Percentiles rank a stretch among this genome's conserved stretches.
These are phyloP conservation scores for Aeoliscus strigatus DNA, from an alignment of 2,797 vertebrate species.

Conservation along the genomic window DNA sequence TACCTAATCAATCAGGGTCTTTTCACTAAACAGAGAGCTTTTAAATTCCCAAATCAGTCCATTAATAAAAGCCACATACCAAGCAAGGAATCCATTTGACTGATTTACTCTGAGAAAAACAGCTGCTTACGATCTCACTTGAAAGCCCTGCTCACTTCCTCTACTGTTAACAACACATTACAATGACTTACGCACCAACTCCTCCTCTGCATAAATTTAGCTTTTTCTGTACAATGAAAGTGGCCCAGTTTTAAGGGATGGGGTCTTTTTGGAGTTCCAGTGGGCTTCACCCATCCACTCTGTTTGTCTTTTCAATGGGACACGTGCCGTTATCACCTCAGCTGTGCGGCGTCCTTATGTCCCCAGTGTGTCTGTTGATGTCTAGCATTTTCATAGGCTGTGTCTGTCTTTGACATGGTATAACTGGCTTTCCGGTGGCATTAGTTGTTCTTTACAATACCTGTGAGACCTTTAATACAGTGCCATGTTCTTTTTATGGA, in stretches of 20 bases:
- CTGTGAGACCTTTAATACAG: conserved; percentile 44
- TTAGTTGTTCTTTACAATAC: conserved; percentile 51
- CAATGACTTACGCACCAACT: conserved; percentile 82
- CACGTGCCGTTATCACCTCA: conserved; percentile 40
- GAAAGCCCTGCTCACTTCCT: conserved; percentile 88
- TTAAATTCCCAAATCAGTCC: conserved; percentile 82
- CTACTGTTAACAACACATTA: conserved; percentile 94
- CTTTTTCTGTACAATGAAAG: conserved; percentile 71
- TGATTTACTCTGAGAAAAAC: conserved; percentile 92
- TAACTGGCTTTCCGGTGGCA: conserved; percentile 30
- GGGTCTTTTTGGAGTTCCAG: conserved; percentile 52
- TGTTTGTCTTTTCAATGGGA: conserved; percentile 41
- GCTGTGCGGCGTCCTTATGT: conserved; percentile 31
- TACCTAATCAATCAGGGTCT: conserved; percentile 64
- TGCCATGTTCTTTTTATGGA: conserved; percentile 49
- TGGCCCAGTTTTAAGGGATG: conserved; percentile 75
- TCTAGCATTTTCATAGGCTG: too few species aligned
- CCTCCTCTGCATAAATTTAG: conserved; percentile 80
- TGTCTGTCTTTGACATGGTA: conserved; percentile 7
- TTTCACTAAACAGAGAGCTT: conserved; percentile 76
- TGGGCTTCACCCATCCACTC: conserved; percentile 24
- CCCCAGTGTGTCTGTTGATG: conserved; percentile 36
- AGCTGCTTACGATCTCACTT: conserved; percentile 93
- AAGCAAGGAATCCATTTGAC: conserved; percentile 83
- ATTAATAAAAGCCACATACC: conserved; percentile 87